phyloP scores from a whole-genome alignment of 1,140 invertebrate species.

The Antheraea mylitta region DNA sequence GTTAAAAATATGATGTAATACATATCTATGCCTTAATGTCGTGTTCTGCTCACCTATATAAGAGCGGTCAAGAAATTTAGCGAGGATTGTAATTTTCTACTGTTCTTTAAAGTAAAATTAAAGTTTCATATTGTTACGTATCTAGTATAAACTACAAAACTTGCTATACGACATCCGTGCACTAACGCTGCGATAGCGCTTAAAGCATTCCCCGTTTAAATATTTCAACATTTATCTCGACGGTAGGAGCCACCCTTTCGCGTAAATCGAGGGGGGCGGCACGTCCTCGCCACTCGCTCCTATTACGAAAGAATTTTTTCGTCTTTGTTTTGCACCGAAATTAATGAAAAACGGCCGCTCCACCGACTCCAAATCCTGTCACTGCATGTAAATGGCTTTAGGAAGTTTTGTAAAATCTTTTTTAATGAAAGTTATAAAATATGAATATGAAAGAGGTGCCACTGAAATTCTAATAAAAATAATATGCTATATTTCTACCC shows the following conservation, averaged over 20 bases:
- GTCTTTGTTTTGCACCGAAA: constrained; percentile 37
- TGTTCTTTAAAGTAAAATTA: no score
- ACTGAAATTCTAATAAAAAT: no score
- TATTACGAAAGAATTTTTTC: constrained; percentile 33
- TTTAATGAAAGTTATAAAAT: not conserved
- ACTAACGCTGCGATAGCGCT: constrained; percentile 27
- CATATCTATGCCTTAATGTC: no score
- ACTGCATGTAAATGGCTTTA: not conserved
- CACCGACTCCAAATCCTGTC: constrained; percentile 9
- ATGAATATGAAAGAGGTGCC: no score
- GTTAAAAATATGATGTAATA: no score
- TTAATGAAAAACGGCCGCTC: constrained; percentile 45
- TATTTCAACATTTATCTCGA: constrained; percentile 52
- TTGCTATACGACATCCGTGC: no score
- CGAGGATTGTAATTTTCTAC: no score
- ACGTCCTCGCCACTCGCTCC: constrained; percentile 36
- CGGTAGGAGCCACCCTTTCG: constrained; percentile 24
- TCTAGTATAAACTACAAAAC: no score
- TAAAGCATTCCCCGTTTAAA: constrained; percentile 52
- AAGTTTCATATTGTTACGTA: no score
- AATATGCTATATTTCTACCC: no score
- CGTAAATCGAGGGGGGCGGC: constrained; percentile 49
- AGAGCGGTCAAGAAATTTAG: no score
- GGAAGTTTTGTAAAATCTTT: not conserved
- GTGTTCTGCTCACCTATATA: no score